Percentiles rank a stretch among this genome's conserved stretches.
Conservation (phyloP, 2,888 invertebrate species). For the Machimus rusticus region DNA sequence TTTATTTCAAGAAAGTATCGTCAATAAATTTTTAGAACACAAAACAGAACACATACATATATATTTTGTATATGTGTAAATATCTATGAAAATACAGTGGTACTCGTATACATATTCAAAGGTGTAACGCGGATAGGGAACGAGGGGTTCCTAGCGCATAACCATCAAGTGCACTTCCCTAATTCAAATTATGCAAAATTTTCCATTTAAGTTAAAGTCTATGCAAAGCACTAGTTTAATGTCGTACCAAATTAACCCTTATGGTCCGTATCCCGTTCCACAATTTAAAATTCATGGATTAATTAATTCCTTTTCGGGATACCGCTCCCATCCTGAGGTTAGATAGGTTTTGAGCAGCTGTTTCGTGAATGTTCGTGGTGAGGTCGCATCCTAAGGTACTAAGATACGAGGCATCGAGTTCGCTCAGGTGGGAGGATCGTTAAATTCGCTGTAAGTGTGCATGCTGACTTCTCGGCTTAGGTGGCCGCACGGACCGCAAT, state of each 20-base stretch:
- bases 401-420: neutral
- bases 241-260: neutral
- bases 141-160: neutral
- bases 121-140: no score
- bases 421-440: neutral
- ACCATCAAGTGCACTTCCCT: neutral
- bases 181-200: neutral
- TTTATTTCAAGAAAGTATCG: no score
- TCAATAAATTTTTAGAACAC: no score
- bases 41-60: no score
- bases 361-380: neutral
- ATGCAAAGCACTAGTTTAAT: neutral
- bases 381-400: neutral
- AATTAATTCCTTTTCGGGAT: neutral
- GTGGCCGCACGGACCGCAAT: neutral
- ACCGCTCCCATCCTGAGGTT: neutral
- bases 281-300: neutral
- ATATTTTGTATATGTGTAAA: no score
- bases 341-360: neutral
- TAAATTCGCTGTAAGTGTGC: neutral
- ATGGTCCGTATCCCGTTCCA: neutral
- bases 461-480: neutral
- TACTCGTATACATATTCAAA: no score
- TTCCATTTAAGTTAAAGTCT: neutral
- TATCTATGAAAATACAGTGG: no score